phyloP scores from a whole-genome alignment of 2,113 vertebrate genomes.

The Callocephalon fimbriatum region DNA sequence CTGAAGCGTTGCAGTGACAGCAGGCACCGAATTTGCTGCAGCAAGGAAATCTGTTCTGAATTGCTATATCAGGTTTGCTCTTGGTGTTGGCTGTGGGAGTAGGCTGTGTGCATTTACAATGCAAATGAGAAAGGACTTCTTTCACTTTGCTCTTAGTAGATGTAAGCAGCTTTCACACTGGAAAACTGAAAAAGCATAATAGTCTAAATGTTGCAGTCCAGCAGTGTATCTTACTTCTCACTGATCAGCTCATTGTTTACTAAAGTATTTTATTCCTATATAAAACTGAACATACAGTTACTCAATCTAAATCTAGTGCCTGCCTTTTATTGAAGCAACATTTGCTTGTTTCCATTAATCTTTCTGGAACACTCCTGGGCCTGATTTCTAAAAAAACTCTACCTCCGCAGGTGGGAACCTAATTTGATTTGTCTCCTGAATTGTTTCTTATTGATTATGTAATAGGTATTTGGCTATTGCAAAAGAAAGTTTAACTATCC shows the following conservation, averaged over 20 bases:
- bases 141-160: not conserved
- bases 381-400: not conserved
- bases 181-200: not conserved
- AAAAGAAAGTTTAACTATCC: not conserved
- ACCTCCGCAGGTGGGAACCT: not conserved
- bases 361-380: not conserved
- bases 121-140: not conserved
- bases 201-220: not conserved
- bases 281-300: not conserved
- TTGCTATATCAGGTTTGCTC: not conserved
- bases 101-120: not conserved
- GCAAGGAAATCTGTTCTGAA: constrained; percentile 3
- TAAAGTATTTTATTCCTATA: not conserved
- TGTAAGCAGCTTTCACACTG: not conserved
- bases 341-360: not conserved
- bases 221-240: not conserved
- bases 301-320: not conserved
- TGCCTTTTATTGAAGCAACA: not conserved
- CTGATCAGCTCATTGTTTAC: not conserved
- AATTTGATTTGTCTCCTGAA: not conserved
- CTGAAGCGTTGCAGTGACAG: not conserved
- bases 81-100: not conserved
- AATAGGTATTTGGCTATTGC: not conserved
- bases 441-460: not conserved
- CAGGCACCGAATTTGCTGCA: not conserved